phyloP scores from a whole-genome alignment of 2,113 vertebrate genomes.

The Sprattus sprattus region DNA sequence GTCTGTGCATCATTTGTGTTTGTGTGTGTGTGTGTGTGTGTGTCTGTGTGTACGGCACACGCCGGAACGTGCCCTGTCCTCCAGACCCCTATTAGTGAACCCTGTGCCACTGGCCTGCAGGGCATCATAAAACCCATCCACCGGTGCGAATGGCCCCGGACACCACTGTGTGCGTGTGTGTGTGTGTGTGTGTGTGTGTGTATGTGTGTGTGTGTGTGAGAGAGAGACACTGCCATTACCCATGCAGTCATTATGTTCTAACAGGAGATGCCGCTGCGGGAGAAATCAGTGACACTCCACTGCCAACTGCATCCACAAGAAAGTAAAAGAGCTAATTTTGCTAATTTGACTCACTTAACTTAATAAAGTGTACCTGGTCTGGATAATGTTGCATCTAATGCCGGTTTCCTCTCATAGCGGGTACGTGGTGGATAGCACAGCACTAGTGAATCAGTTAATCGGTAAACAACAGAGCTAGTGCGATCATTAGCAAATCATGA shows the following conservation, averaged over 20 bases:
- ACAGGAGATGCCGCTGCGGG: not conserved
- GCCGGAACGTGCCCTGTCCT: constrained; percentile 11
- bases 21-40: not conserved
- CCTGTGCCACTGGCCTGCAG: constrained; percentile 27
- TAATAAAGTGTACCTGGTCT: not conserved
- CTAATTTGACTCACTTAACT: constrained; percentile 19
- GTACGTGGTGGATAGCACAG: not conserved
- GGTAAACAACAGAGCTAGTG: constrained; percentile 5
- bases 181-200: no score
- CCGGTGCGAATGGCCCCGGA: constrained; percentile 35
- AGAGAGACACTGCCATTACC: constrained; percentile 30
- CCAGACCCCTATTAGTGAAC: constrained; percentile 38
- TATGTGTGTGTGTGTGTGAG: no score
- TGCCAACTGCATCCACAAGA: not conserved
- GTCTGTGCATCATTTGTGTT: not conserved
- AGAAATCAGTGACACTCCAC: constrained; percentile 11
- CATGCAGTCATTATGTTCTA: constrained; percentile 32
- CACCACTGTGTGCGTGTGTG: not conserved
- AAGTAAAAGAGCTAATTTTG: not conserved
- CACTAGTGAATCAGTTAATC: not conserved
- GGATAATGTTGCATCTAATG: not conserved
- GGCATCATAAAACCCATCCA: constrained; percentile 41
- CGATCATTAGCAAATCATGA: not conserved
- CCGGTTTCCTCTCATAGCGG: not conserved
- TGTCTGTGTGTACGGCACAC: not conserved